A percentile compares a stretch with the other conserved stretches of the same genome.
Evolutionary conservation across 2,113 vertebrate species (phyloP).

Genomic region (Tragulus kanchil): DNA sequence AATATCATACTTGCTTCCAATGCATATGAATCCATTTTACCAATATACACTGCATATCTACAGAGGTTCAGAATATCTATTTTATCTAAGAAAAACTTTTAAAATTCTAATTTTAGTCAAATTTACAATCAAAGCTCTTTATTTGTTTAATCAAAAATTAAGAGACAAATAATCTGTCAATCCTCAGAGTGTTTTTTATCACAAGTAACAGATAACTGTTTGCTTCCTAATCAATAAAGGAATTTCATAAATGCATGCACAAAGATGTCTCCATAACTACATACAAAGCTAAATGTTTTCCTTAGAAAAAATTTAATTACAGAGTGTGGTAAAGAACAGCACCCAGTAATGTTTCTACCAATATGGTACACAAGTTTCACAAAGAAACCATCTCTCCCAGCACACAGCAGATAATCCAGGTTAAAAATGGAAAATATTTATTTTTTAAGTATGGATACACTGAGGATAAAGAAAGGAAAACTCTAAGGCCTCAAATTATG

Average conservation of each 20-base stretch:
- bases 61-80: background rate
- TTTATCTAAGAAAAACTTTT: background rate
- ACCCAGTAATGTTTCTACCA: background rate
- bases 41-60: background rate
- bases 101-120: background rate
- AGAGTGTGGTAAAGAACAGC: background rate
- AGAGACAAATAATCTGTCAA: background rate
- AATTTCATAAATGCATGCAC: background rate
- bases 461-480: background rate
- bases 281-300: background rate
- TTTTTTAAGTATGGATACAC: background rate
- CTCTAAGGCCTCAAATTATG: background rate
- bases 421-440: background rate
- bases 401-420: constrained; percentile 28
- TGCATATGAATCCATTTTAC: background rate
- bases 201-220: constrained; percentile 20
- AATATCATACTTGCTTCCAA: background rate
- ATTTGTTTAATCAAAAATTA: constrained; percentile 30
- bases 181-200: background rate
- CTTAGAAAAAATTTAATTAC: background rate
- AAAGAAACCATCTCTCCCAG: background rate
- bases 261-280: background rate
- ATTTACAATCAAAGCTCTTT: background rate
- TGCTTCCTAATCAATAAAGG: background rate
- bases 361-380: background rate